Evolutionary conservation across 2,113 vertebrate genomes (phyloP).

Genomic region (Ageneiosus marmoratus): DNA sequence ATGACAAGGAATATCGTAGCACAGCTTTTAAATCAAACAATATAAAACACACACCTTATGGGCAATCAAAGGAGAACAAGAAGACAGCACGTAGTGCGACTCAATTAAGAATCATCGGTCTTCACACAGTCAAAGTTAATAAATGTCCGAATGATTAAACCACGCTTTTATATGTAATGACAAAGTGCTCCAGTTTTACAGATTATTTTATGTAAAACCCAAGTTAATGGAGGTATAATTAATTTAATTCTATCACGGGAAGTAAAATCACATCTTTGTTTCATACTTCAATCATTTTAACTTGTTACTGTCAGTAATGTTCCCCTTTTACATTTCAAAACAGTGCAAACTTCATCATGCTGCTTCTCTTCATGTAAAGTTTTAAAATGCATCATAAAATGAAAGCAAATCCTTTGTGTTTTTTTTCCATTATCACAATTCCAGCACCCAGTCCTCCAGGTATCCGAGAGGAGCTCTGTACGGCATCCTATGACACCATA

Average conservation of each 20-base stretch:
- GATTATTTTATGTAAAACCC: neutral
- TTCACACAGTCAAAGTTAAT: neutral
- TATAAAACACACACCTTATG: neutral
- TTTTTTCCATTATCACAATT: neutral
- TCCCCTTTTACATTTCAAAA: neutral
- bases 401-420: too few species aligned
- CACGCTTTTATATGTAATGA: neutral
- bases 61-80: neutral
- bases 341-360: neutral
- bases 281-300: neutral
- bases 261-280: neutral
- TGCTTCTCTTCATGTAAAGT: neutral
- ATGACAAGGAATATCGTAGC: neutral
- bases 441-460: slow-evolving; percentile 91
- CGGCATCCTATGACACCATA: slow-evolving; percentile 95
- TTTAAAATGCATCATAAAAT: too few species aligned
- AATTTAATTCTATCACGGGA: neutral
- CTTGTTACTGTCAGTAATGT: neutral
- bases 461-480: slow-evolving; percentile 95
- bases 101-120: slow-evolving; percentile 10
- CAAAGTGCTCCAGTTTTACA: neutral
- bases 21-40: neutral
- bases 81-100: neutral
- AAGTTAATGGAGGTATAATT: neutral
- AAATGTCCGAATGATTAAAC: slow-evolving; percentile 15